Evolutionary conservation across 2,888 invertebrate genomes (phyloP).

Genomic region (Rhagonycha fulva): DNA sequence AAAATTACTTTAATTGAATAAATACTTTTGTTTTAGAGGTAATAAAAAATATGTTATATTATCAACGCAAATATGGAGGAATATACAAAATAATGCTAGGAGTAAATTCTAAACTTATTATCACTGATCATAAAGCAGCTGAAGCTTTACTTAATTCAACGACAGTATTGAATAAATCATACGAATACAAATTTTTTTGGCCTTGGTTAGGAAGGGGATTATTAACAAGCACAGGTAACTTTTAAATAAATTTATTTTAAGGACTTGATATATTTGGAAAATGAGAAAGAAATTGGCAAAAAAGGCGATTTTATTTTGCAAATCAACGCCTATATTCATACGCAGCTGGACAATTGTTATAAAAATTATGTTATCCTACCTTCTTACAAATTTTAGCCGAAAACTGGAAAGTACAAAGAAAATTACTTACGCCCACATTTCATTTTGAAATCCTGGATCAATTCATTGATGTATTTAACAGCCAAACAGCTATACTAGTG

Average conservation of each 20-base stretch:
- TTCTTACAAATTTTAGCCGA: conserved; percentile 48
- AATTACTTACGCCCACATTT: conserved; percentile 76
- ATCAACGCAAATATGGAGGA: neutral
- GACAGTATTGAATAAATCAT: neutral
- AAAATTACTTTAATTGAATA: too few species aligned
- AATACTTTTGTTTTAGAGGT: neutral
- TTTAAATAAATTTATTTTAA: neutral
- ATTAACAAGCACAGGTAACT: neutral
- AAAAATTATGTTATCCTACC: too few species aligned
- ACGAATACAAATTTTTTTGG: neutral
- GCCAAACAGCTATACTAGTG: conserved; percentile 62
- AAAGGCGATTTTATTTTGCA: too few species aligned
- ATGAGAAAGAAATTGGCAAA: neutral
- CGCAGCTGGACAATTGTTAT: neutral
- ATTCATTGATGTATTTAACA: conserved; percentile 71
- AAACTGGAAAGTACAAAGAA: conserved; percentile 70
- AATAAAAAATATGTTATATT: neutral
- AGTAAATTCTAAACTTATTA: neutral
- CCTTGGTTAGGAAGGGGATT: neutral
- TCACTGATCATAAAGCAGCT: neutral
- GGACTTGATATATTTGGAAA: neutral
- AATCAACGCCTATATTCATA: too few species aligned
- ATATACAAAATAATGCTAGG: neutral
- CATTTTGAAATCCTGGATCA: conserved; percentile 77
- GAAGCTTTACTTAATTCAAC: neutral